Percentiles rank a stretch among this genome's conserved stretches.
These are phyloP conservation scores for Eubasilissa regina DNA, from an alignment of 1,140 invertebrate species.

Conservation along the genomic window DNA sequence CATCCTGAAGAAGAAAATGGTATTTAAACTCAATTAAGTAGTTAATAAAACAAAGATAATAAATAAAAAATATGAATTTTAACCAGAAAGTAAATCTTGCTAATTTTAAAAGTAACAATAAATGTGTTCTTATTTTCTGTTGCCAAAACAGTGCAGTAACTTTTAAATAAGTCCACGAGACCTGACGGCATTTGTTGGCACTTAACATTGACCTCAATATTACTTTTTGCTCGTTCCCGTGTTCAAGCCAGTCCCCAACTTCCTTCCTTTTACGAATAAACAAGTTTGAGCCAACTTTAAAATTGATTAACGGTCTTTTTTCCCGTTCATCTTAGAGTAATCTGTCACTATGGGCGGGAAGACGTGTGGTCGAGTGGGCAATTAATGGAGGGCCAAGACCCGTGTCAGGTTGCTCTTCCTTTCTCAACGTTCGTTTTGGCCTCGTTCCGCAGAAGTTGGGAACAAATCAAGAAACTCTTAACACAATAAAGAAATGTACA, in stretches of 20 bases:
- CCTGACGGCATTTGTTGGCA: no score
- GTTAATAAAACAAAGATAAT: no score
- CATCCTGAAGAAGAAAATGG: no score
- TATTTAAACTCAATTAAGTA: no score
- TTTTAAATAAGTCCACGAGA: background rate
- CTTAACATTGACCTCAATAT: background rate
- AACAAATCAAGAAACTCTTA: no score
- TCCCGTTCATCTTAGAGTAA: conserved; percentile 31
- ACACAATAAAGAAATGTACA: no score
- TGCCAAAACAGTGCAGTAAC: background rate
- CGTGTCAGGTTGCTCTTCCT: conserved; percentile 32
- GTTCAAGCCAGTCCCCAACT: no score
- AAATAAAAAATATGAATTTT: no score
- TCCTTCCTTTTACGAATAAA: conserved; percentile 4
- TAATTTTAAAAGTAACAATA: no score
- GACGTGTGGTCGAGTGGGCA: background rate
- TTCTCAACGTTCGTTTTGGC: conserved; percentile 19
- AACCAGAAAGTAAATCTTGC: no score
- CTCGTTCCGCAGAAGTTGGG: no score
- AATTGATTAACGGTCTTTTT: conserved; percentile 37
- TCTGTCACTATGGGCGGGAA: conserved; percentile 29
- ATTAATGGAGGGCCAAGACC: conserved; percentile 35
- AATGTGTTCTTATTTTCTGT: no score
- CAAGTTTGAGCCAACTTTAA: conserved; percentile 32
- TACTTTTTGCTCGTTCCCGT: background rate